Conservation (phyloP, 2,113 vertebrate species). For the Barnardius zonarius region DNA sequence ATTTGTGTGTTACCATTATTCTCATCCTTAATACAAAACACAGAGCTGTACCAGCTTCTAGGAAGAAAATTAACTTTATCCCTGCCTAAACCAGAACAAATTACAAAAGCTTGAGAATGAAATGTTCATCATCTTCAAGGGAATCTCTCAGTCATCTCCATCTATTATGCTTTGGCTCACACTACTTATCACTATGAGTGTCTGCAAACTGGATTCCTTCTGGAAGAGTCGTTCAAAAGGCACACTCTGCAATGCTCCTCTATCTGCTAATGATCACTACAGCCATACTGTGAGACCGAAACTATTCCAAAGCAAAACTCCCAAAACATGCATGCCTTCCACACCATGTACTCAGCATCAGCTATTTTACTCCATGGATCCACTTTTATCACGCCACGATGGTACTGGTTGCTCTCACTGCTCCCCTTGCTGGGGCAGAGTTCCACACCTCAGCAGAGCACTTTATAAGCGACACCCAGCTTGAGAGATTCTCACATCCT, state of each 20-base stretch:
- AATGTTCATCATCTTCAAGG: not conserved
- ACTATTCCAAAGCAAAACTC: not conserved
- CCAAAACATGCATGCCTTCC: not conserved
- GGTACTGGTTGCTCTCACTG: fast-evolving
- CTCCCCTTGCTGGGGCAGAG: not conserved
- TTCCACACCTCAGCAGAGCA: not conserved
- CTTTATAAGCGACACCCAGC: fast-evolving
- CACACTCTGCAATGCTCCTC: not conserved
- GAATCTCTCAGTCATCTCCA: not conserved
- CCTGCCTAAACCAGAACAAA: not conserved
- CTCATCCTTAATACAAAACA: not conserved
- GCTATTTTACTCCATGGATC: fast-evolving
- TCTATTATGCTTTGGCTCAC: not conserved
- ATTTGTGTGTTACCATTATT: not conserved
- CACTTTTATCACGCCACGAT: fast-evolving
- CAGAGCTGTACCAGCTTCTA: not conserved
- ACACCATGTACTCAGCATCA: fast-evolving
- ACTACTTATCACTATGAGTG: fast-evolving
- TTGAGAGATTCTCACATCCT: not conserved
- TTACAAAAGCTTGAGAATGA: not conserved
- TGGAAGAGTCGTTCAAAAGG: not conserved
- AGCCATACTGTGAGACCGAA: not conserved
- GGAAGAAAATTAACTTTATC: not conserved
- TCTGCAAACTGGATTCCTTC: fast-evolving
- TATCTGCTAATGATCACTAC: not conserved